Percentiles rank a stretch among this genome's conserved stretches.
phyloP scores from a whole-genome alignment of 1,140 invertebrate genomes.

The Saccostrea glomerata region DNA sequence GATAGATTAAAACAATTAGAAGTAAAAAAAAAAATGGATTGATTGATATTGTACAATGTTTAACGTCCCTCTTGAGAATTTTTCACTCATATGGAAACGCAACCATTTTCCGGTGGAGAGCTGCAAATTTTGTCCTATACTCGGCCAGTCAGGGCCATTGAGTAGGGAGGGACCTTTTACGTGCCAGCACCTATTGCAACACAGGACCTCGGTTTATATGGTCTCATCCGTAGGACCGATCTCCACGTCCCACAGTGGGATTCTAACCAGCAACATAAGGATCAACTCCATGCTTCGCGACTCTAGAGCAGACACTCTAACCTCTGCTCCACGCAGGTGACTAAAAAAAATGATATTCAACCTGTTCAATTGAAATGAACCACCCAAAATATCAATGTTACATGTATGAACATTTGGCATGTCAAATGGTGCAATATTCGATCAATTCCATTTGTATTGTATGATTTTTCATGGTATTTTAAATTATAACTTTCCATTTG shows the following conservation, averaged over 20 bases:
- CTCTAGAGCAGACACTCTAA: background rate
- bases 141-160: background rate
- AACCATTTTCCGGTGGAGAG: background rate
- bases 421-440: too few relatives aligned
- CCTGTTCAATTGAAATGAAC: too few relatives aligned
- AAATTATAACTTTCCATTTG: too few relatives aligned
- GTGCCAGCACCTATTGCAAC: background rate
- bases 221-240: background rate
- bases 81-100: background rate
- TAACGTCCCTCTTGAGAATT: background rate
- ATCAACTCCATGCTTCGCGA: background rate
- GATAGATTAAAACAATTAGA: background rate
- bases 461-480: too few relatives aligned
- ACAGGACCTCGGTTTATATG: background rate
- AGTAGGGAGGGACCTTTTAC: background rate
- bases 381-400: too few relatives aligned
- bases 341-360: too few relatives aligned
- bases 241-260: too few relatives aligned
- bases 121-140: background rate
- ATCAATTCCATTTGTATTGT: too few relatives aligned
- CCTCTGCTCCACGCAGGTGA: too few relatives aligned
- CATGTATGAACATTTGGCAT: too few relatives aligned
- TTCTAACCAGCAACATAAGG: too few relatives aligned
- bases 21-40: background rate
- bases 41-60: too few relatives aligned